A percentile compares a stretch with the other conserved stretches of the same genome.
Evolutionary conservation across 2,797 vertebrate genomes (phyloP).

Genomic region (Eutrigla gurnardus): DNA sequence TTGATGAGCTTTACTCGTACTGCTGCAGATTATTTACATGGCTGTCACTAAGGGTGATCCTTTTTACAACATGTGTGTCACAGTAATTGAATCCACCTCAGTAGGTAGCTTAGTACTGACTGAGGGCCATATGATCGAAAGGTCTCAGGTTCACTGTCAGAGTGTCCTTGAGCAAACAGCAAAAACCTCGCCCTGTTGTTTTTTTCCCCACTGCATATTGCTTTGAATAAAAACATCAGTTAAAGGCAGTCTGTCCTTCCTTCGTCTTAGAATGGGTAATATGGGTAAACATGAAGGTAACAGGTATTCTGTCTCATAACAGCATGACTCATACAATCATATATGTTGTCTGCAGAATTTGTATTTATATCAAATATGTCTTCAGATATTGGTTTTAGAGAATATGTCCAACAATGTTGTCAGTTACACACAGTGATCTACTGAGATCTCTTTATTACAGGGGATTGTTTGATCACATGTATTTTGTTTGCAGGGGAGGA

Average conservation of each 20-base stretch:
- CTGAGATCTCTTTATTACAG: not conserved
- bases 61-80: constrained; percentile 10
- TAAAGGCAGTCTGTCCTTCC: not conserved
- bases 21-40: constrained; percentile 22
- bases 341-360: too few relatives aligned
- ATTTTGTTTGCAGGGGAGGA: not conserved
- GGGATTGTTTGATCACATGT: constrained; percentile 2
- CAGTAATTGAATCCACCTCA: constrained; percentile 11
- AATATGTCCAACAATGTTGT: not conserved
- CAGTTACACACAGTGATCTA: not conserved
- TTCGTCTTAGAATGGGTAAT: not conserved
- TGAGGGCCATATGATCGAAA: not conserved
- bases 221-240: not conserved
- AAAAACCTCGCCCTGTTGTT: not conserved
- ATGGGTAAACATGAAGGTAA: constrained; percentile 8
- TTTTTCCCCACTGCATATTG: not conserved
- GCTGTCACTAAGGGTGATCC: constrained; percentile 19
- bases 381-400: not conserved
- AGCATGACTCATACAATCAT: too few relatives aligned
- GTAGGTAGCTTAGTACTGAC: not conserved
- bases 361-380: too few relatives aligned
- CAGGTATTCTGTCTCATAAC: too few relatives aligned
- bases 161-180: not conserved
- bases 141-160: not conserved
- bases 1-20: constrained; percentile 9